A percentile compares a stretch with the other conserved stretches of the same genome.
Conservation (phyloP, 2,888 invertebrate genomes). For the Macaria notata region DNA sequence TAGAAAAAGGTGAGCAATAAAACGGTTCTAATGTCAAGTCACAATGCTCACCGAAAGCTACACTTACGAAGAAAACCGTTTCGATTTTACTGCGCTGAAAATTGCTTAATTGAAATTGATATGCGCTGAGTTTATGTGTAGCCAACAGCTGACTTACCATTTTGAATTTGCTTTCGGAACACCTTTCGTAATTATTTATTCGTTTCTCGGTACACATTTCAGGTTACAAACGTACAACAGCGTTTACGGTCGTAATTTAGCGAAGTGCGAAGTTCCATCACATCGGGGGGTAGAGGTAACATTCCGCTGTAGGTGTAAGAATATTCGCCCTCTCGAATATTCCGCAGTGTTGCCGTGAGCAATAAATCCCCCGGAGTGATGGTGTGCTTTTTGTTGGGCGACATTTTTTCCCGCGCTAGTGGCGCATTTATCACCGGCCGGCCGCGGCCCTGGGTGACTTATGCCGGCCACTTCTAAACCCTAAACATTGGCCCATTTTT, state of each 20-base stretch:
- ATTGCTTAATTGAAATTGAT: too few relatives aligned
- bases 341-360: conserved; percentile 66
- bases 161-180: conserved; percentile 23
- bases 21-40: too few relatives aligned
- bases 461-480: conserved; percentile 45
- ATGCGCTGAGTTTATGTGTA: conserved; percentile 2
- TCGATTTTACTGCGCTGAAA: too few relatives aligned
- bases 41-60: too few relatives aligned
- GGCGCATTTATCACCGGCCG: conserved; percentile 68
- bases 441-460: conserved; percentile 58
- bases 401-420: conserved; percentile 81
- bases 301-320: conserved; percentile 71
- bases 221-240: conserved; percentile 39
- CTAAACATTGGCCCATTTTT: conserved; percentile 35
- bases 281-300: conserved; percentile 72
- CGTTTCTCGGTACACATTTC: conserved; percentile 39
- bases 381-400: conserved; percentile 72
- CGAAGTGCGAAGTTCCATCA: conserved; percentile 79
- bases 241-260: conserved; percentile 71
- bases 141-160: conserved; percentile 10
- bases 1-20: conserved; percentile 1
- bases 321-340: conserved; percentile 71
- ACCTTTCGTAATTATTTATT: conserved; percentile 40
- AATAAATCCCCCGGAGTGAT: conserved; percentile 78
- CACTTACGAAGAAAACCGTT: too few relatives aligned